Evolutionary conservation across 1,140 invertebrate genomes (phyloP).

Genomic region (Zaprionus kolodkinae): DNA sequence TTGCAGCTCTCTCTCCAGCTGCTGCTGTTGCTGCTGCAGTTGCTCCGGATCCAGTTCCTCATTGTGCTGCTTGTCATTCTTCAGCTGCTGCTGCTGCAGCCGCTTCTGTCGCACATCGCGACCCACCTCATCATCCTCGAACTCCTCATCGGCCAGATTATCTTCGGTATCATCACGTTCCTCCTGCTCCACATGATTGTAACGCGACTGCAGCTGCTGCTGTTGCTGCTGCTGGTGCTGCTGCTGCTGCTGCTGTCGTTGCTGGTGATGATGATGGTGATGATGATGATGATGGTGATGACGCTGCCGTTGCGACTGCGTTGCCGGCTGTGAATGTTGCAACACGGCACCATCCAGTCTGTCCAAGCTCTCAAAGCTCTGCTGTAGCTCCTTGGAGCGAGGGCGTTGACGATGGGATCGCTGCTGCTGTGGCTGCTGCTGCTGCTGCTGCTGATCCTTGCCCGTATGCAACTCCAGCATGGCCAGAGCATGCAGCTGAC

Average conservation of each 20-base stretch:
- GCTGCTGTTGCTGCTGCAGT: conserved; percentile 10
- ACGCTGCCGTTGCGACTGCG: conserved; percentile 55
- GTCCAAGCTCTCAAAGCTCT: conserved; percentile 79
- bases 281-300: conserved; percentile 74
- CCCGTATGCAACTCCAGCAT: conserved; percentile 63
- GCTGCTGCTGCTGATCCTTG: conserved; percentile 43
- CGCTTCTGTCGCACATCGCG: conserved; percentile 79
- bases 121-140: conserved; percentile 81
- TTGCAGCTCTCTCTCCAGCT: conserved; percentile 9
- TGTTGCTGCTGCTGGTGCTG: conserved; percentile 50
- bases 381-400: conserved; percentile 76
- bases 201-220: conserved; percentile 57
- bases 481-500: conserved; percentile 66
- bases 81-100: conserved; percentile 32
- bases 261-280: conserved; percentile 56
- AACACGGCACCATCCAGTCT: conserved; percentile 43
- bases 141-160: conserved; percentile 82
- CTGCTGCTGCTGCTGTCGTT: conserved; percentile 52
- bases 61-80: conserved; percentile 34
- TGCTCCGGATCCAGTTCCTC: conserved; percentile 41
- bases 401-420: conserved; percentile 72
- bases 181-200: conserved; percentile 73
- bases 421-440: conserved; percentile 37
- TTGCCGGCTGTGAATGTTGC: conserved; percentile 32
- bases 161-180: conserved; percentile 82